Evolutionary conservation across 1,140 invertebrate genomes (phyloP), one percentile per base, ranked within the genome.

Genomic region (Drosophila melanica): DNA sequence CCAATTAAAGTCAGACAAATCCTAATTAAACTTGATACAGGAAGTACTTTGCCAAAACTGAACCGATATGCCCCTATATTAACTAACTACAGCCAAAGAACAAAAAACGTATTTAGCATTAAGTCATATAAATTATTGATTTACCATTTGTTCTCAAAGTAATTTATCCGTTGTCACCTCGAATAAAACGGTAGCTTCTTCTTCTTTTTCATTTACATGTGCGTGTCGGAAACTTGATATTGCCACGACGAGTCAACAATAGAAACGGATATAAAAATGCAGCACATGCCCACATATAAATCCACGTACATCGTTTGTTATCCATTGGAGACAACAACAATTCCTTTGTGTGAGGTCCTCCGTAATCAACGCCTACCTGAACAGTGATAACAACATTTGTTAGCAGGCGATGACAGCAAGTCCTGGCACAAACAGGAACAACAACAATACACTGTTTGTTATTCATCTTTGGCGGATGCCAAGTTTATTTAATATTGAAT

Each of bases 301-400:
- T 30, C 20, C n/a, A n/a, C 16, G 14, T 35, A n/a, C 27, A 16
- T 37, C 7, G 16, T 53, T 53, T 37, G 51, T 8, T 54, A 8
- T 39, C 14, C 10, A 4, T 20, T 58, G 50, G 9, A 20, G 55
- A 45, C 41, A 54, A 27, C 16, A 23, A 23, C 11, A 16, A n/a
- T n/a, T n/a, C 3, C 51, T 23, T 18, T 37, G 33, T 54, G 33
- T 23, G 20, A 23, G 20, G 20, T 23, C 30, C 30, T 10, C 44
- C 23, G 35, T 3, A 2, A 4, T 1, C 33, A 16, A 30, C 35
- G 45, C 35, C 39, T 54, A 14, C 58, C 35, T 42, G 53, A 45
- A 72, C 48, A 72, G 50, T 62, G 81, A 84, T 68, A 80, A 16
- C 53, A 64, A 75, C 62, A 64, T 69, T 63, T 59, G 63, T 55